Evolutionary conservation across 2,113 vertebrate genomes (phyloP).

Genomic region (Lontra canadensis): DNA sequence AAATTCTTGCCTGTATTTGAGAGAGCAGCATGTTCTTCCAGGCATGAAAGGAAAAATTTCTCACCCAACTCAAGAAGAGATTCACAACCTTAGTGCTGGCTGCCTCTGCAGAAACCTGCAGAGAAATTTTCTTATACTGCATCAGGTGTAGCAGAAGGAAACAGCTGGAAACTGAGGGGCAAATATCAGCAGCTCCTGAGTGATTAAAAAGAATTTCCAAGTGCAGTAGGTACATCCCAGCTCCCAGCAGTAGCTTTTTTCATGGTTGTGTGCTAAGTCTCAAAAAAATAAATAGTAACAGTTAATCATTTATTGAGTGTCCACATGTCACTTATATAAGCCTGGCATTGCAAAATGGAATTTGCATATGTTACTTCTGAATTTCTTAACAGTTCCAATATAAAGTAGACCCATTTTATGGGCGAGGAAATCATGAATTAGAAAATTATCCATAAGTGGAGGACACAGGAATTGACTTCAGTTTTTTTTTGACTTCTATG

Average conservation of each 20-base stretch:
- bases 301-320: background rate
- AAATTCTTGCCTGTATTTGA: background rate
- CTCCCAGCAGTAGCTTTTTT: background rate
- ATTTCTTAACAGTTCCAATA: background rate
- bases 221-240: background rate
- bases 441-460: background rate
- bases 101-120: conserved; percentile 54
- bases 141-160: conserved; percentile 71
- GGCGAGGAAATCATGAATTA: background rate
- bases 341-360: background rate
- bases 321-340: background rate
- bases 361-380: background rate
- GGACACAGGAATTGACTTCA: background rate
- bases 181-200: background rate
- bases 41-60: conserved; percentile 4
- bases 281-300: conserved; percentile 26
- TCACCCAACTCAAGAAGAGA: conserved; percentile 44
- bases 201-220: conserved; percentile 47
- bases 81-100: conserved; percentile 37
- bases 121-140: conserved; percentile 54
- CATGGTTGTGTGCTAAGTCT: background rate
- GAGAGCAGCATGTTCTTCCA: conserved; percentile 19
- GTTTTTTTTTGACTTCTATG: background rate
- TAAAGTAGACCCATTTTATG: background rate
- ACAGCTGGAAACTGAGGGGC: conserved; percentile 59